Evolutionary conservation across 64 coral and sea anemone species (phyloP), one percentile per base, ranked within the genome.

Genomic region (Catalaphyllia jardinei): DNA sequence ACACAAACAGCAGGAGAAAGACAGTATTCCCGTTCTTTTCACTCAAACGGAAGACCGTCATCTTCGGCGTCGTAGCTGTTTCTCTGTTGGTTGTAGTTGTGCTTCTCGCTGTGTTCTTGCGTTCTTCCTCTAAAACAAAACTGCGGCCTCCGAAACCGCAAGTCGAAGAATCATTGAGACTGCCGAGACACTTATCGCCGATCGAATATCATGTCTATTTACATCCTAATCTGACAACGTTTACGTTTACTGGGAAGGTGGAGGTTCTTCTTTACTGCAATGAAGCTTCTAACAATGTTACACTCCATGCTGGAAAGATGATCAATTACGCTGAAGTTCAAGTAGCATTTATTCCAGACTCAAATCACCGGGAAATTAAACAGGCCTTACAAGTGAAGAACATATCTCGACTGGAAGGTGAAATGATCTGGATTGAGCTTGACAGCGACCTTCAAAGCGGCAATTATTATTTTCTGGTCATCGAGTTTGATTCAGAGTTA

Each of bases 141-240:
- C n/a, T n/a, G n/a, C n/a, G n/a, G n/a, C n/a, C n/a, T n/a, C 71
- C 51, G 17, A 52, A 71, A 38, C 10, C 4, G 2, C 63, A 50
- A 28, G 30, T 4, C 25, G 20, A 71, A 0, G 27, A 50, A 20
- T 71, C 62, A 64, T 71, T 85, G 16, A 51, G 81, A 29, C 63
- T 85, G 1, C 81, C 81, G n/a, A 67, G 81, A 71, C 81, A 85
- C 64, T 22, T 85, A 71, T 71, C 62, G 31, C 81, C 81, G 35
- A 85, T 85, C 62, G 81, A 85, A 51, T 85, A 85, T 85, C 62
- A 17, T n/a, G 81, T 85, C 20, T 52, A 85, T 85, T 71, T 85
- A 51, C 81, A 85, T 85, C 81, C 81, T 71, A 71, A 85, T 71
- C 63, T 85, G 33, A 71, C 81, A 85, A 85, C 81, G 4, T 85